phyloP scores from a whole-genome alignment of 2,888 invertebrate species.

The Drosophila recens region DNA sequence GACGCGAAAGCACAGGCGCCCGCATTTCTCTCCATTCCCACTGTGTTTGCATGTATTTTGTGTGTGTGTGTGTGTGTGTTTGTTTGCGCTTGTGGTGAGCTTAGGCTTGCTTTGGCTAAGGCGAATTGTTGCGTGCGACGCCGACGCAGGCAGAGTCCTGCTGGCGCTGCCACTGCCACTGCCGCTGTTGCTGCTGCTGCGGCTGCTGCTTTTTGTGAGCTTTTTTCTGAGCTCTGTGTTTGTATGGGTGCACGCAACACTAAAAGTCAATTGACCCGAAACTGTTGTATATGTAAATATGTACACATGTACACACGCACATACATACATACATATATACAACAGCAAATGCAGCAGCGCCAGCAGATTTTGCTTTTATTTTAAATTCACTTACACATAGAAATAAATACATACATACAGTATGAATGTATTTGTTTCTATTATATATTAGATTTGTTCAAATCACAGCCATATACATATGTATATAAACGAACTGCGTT shows the following conservation, averaged over 20 bases:
- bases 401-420: conserved; percentile 5
- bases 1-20: conserved; percentile 48
- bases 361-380: conserved; percentile 41
- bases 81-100: conserved; percentile 30
- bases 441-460: conserved; percentile 35
- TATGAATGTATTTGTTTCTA: conserved; percentile 2
- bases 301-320: conserved; percentile 2
- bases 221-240: conserved; percentile 61
- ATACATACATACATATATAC: conserved; percentile 1
- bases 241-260: conserved; percentile 70
- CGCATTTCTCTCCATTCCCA: conserved; percentile 13
- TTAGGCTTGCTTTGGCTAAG: conserved; percentile 53
- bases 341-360: conserved; percentile 36
- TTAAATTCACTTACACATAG: conserved; percentile 37
- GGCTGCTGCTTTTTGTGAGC: conserved; percentile 59
- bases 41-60: conserved; percentile 30
- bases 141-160: conserved; percentile 54
- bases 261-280: conserved; percentile 80
- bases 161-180: conserved; percentile 34
- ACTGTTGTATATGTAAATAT: conserved; percentile 49
- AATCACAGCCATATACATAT: conserved; percentile 16
- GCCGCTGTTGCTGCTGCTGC: conserved; percentile 28
- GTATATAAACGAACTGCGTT: neutral
- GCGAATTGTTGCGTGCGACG: conserved; percentile 75
- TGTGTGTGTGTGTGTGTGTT: conserved; percentile 21